Evolutionary conservation across 2,888 invertebrate species (phyloP).

Genomic region (Hirudinaria manillensis): DNA sequence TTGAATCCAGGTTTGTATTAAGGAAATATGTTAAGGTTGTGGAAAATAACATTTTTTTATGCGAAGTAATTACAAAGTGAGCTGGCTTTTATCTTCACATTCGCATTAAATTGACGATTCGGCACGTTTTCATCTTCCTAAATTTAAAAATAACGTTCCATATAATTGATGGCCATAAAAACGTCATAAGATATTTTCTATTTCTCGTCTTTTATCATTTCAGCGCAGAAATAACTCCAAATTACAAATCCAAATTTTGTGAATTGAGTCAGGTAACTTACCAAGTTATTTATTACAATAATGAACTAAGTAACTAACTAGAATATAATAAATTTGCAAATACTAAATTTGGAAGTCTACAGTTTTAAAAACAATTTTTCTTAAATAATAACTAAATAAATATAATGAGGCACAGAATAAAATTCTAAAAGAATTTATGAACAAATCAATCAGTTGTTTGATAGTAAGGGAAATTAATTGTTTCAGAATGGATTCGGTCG

Average conservation of each 20-base stretch:
- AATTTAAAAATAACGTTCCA: too few relatives aligned
- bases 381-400: too few relatives aligned
- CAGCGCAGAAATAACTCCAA: conserved; percentile 60
- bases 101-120: not conserved
- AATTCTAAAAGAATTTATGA: not conserved
- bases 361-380: too few relatives aligned
- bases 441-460: not conserved
- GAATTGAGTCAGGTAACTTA: conserved; percentile 59
- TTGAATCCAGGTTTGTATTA: conserved; percentile 55
- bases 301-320: too few relatives aligned
- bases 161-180: not conserved
- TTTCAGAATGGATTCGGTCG: conserved; percentile 57
- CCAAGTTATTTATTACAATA: too few relatives aligned
- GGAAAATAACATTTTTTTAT: too few relatives aligned
- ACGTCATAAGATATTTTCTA: conserved; percentile 2
- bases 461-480: not conserved
- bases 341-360: too few relatives aligned
- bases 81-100: not conserved
- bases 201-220: conserved; percentile 33
- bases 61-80: too few relatives aligned
- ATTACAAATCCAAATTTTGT: conserved; percentile 66
- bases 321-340: too few relatives aligned
- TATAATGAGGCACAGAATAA: too few relatives aligned
- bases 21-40: too few relatives aligned
- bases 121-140: too few relatives aligned